Evolutionary conservation across 2,113 vertebrate species (phyloP), one percentile per base, ranked within the genome.

Genomic region (Lontra canadensis): DNA sequence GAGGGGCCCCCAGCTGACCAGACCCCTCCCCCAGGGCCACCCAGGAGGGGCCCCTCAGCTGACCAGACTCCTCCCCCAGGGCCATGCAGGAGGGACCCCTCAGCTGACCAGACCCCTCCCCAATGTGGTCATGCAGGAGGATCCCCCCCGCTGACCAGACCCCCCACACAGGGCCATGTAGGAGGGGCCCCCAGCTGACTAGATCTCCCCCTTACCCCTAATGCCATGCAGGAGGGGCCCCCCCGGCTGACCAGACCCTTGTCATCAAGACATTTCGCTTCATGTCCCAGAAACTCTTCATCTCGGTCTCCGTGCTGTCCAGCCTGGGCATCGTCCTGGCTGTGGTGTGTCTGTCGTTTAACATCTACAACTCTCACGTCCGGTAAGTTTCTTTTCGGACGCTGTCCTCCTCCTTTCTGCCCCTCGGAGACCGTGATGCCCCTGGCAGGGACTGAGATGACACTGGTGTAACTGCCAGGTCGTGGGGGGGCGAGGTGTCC

Each of bases 301-400:
- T 99, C 96, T 99, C 99, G 0, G 99, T 99, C 88, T 99, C 99
- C 0, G 99, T 99, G 31, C 98, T 99, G 71, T 99, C 99, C 31
- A 99, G 99, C 44, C 97, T 99, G 94, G 99, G 99, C 69, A 99
- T 99, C 96, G 98, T 99, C 61, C 95, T 99, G 97, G 99, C 99
- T 96, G 99, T 99, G 73, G 98, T 99, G 95, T 99, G 99, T 97
- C 98, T 99, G 98, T 99, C 99, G 13, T 99, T 99, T 98, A 99
- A 99, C 98, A 99, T 99, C 98, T 99, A 99, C 99, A 99, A 99
- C 91, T 99, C 99, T 76, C 99, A 99, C 0, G 99, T 99, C 96
- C 99, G 99, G 99, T 99, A 95, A 95, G 99, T 96, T 44, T 18
- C 61, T 59, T 47, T 36, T 83, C 73, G 31, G 71, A 47, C 47